These are phyloP conservation scores for Ptychochromis oligacanthus DNA, from an alignment of 2,113 vertebrate genomes.

Conservation along the genomic window DNA sequence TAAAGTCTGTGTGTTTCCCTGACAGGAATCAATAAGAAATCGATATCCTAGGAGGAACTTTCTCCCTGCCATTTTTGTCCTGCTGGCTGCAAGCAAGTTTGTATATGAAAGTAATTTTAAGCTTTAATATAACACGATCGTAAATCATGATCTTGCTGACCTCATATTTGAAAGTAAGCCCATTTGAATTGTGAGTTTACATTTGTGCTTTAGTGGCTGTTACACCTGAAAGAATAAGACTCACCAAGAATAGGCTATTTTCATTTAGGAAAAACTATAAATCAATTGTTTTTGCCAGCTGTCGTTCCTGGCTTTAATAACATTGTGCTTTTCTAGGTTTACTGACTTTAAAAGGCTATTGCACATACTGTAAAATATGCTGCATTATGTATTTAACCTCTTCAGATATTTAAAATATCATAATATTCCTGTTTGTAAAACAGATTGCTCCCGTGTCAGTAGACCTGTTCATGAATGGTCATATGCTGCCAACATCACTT, in stretches of 20 bases:
- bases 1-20: neutral
- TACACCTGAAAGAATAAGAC: neutral
- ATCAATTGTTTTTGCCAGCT: neutral
- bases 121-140: rapidly evolving
- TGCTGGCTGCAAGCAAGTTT: neutral
- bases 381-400: neutral
- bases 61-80: neutral
- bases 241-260: rapidly evolving
- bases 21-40: neutral
- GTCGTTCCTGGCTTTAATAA: neutral
- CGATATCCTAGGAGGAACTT: rapidly evolving
- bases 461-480: neutral
- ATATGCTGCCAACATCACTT: neutral
- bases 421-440: neutral
- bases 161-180: neutral
- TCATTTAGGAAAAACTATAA: neutral
- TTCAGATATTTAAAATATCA: neutral
- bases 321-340: neutral
- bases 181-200: no score
- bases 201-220: no score
- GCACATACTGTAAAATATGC: neutral
- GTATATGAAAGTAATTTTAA: neutral
- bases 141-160: neutral
- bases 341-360: neutral
- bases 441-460: neutral